phyloP scores from a whole-genome alignment of 35 echinoderm and acorn worm species.

The Apostichopus parvimensis region DNA sequence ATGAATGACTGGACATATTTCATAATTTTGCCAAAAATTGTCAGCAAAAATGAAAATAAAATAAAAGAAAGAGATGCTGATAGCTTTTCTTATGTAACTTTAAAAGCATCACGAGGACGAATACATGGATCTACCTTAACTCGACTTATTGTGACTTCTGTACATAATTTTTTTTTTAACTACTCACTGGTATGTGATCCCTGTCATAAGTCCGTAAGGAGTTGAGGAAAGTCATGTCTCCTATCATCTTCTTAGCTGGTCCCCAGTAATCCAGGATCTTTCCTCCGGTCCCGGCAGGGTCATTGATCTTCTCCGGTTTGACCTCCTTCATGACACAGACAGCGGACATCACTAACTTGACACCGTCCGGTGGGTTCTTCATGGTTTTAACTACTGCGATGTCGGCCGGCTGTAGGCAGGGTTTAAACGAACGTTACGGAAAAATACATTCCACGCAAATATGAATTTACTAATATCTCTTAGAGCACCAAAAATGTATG shows the following conservation, averaged over 20 bases:
- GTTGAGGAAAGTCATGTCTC: constrained; percentile 98
- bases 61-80: no score
- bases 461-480: no score
- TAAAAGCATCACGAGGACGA: no score
- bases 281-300: constrained; percentile 95
- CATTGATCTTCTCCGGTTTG: constrained; percentile 95
- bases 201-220: constrained; percentile 87
- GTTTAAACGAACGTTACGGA: background rate
- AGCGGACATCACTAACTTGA: constrained; percentile 87
- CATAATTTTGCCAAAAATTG: no score
- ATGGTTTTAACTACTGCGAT: constrained; percentile 97
- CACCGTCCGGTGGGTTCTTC: constrained; percentile 90
- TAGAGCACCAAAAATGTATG: no score
- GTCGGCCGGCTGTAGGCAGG: constrained; percentile 77
- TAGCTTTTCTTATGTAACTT: no score
- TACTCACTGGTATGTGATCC: constrained; percentile 89
- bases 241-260: constrained; percentile 90
- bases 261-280: constrained; percentile 99
- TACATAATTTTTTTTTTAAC: background rate
- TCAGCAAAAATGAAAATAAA: no score
- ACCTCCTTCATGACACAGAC: constrained; percentile 83
- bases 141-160: no score
- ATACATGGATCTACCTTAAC: no score
- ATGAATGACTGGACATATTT: no score
- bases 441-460: no score